A percentile compares a stretch with the other conserved stretches of the same genome.
Conservation (phyloP, 2,113 vertebrate species). For the Esox niger region DNA sequence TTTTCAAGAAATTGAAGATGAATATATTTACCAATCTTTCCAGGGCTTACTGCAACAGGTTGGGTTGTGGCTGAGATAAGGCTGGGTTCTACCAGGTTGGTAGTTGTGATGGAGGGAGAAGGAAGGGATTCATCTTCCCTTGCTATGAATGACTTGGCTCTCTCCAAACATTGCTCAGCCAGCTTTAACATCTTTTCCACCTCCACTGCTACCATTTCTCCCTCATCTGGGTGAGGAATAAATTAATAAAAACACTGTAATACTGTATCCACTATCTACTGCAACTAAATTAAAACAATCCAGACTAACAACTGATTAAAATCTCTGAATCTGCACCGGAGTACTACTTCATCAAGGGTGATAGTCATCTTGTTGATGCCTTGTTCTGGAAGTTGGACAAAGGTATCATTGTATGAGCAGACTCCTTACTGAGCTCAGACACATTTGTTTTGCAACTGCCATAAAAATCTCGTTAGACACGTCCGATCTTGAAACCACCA, state of each 20-base stretch:
- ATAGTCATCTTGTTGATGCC: background rate
- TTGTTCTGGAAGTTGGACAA: too few relatives aligned
- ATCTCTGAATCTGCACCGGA: background rate
- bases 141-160: constrained; percentile 82
- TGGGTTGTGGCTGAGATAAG: background rate
- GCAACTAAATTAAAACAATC: background rate
- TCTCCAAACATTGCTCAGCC: constrained; percentile 90
- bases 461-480: background rate
- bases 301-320: background rate
- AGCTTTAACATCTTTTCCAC: constrained; percentile 88
- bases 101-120: constrained; percentile 12
- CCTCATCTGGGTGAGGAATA: constrained; percentile 53
- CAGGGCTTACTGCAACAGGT: background rate
- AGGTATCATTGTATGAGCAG: too few relatives aligned
- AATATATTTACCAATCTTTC: constrained; percentile 14
- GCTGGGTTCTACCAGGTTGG: constrained; percentile 2
- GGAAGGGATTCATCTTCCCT: constrained; percentile 29
- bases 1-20: background rate
- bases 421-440: background rate
- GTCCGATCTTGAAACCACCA: background rate
- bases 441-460: background rate
- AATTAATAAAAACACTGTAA: background rate
- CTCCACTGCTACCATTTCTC: constrained; percentile 68
- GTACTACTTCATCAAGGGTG: background rate
- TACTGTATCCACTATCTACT: background rate